Base-by-base conservation (phyloP, 1,140 invertebrate genomes). In the Zaprionus ghesquierei region DNA sequence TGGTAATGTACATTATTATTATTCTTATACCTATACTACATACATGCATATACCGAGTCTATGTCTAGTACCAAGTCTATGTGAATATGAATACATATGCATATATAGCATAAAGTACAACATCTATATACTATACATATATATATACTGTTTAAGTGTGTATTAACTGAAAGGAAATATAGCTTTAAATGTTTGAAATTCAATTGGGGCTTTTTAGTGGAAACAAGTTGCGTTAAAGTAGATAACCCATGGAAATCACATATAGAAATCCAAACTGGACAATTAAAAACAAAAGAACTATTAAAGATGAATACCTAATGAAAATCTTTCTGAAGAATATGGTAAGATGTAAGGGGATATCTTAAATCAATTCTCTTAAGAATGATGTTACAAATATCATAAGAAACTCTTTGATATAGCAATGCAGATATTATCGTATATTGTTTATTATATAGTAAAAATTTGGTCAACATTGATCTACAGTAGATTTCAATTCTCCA, bases 151-250 rank as follows among this genome's bases (percentile, higher is more conserved):
- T 41, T 58, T 53, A 53, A 55, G 69, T 63, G 69, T 81, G 63
- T 80, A 64, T 46, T 12, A 87, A 78, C 66, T 79, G 82, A 64
- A n/a, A 63, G 77, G 73, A 84, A 76, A 72, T 81, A 86, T 87
- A 87, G 82, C 81, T 87, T 81, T 86, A 86, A 86, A 81, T 87
- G 82, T 86, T 77, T 72, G 66, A 75, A 87, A 69, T n/a, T 0
- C 13, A 41, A 22, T 22, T 1, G 18, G 23, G 46, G 73, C 53
- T 75, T 51, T 46, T 65, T 27, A 25, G 33, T 49, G 1, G 15
- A 0, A n/a, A 35, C 12, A 4, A 33, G 12, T 31, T 2, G 10
- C 9, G 12, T 10, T 31, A 31, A 10, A 29, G 27, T 29, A 9
- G 27, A 29, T 29, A 29, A n/a, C n/a, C n/a, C n/a, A n/a, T n/a